phyloP scores from a whole-genome alignment of 2,113 vertebrate genomes.

The Egretta garzetta region DNA sequence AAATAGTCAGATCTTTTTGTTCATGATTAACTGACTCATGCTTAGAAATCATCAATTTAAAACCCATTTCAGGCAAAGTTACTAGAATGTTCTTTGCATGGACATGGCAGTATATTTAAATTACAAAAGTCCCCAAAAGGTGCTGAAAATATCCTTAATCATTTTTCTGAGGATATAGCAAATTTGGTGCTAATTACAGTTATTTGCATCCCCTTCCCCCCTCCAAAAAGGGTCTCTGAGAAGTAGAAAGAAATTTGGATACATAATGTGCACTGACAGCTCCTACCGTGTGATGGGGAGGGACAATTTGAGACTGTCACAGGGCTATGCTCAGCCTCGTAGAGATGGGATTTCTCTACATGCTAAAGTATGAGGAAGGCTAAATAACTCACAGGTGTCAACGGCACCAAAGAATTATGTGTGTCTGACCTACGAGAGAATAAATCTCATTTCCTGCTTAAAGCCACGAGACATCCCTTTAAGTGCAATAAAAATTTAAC shows the following conservation, averaged over 20 bases:
- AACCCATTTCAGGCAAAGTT: constrained; percentile 50
- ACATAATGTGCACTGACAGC: constrained; percentile 50
- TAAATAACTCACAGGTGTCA: constrained; percentile 78
- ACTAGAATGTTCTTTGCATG: constrained; percentile 34
- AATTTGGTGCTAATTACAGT: constrained; percentile 64
- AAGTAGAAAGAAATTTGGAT: constrained; percentile 66
- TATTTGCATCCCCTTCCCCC: constrained; percentile 59
- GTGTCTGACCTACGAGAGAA: constrained; percentile 67
- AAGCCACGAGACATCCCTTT: constrained; percentile 24
- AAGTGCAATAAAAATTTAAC: constrained; percentile 57
- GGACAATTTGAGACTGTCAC: constrained; percentile 39
- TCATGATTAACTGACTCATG: constrained; percentile 55
- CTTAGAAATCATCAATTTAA: constrained; percentile 65
- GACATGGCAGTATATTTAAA: constrained; percentile 25
- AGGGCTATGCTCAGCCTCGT: constrained; percentile 34
- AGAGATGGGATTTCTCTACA: constrained; percentile 57
- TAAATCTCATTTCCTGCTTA: constrained; percentile 58
- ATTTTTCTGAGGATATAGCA: constrained; percentile 49
- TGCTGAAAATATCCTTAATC: constrained; percentile 53
- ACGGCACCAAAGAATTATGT: constrained; percentile 66
- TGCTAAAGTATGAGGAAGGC: constrained; percentile 48
- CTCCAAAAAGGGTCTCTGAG: constrained; percentile 19
- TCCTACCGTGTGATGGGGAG: constrained; percentile 39
- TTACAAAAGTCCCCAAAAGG: constrained; percentile 8
- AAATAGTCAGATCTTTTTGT: constrained; percentile 56